Conservation (phyloP, 1,140 invertebrate species). For the Magallana gigas region DNA sequence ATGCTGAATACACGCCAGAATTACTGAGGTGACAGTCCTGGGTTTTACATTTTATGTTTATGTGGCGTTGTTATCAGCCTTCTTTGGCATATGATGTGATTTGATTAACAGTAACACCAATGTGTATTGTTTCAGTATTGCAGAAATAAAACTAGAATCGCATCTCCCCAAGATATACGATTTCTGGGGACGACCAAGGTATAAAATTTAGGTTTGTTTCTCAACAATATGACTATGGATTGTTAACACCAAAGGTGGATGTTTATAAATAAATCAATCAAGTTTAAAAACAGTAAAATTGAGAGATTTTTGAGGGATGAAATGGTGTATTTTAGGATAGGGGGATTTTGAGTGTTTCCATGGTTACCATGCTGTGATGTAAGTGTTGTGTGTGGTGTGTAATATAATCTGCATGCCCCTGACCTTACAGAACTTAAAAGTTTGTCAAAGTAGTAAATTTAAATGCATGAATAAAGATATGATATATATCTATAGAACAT, state of each 20-base stretch:
- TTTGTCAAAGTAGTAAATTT: too few species aligned
- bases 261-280: too few species aligned
- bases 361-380: conserved; percentile 25
- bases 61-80: neutral
- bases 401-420: too few species aligned
- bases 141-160: conserved; percentile 15
- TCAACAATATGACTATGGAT: neutral
- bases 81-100: neutral
- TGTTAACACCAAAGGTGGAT: neutral
- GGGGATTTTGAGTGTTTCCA: conserved; percentile 23
- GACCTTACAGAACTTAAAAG: too few species aligned
- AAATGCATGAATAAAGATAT: too few species aligned
- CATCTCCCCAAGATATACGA: neutral
- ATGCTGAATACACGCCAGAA: neutral
- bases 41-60: neutral
- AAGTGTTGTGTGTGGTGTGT: neutral
- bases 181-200: neutral
- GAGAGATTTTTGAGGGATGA: neutral
- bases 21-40: neutral
- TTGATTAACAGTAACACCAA: neutral
- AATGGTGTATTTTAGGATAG: conserved; percentile 25
- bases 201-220: neutral
- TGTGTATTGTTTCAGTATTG: neutral
- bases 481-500: too few species aligned
- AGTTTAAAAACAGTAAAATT: too few species aligned